Percentiles rank a stretch among this genome's conserved stretches.
phyloP scores from a whole-genome alignment of 1,140 invertebrate genomes.

The Nilaparvata lugens region DNA sequence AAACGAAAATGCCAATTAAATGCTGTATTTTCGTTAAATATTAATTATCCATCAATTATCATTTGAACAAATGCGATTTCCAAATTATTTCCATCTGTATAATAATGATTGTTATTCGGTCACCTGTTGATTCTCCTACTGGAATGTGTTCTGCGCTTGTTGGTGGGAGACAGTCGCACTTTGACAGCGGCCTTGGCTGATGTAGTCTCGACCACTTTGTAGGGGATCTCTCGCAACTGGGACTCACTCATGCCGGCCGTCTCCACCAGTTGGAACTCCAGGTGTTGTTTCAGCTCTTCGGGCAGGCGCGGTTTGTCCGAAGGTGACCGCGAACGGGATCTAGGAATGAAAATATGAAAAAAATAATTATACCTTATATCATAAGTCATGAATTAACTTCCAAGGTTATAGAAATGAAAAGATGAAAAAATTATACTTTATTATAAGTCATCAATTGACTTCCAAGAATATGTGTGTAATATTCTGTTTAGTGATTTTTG shows the following conservation, averaged over 20 bases:
- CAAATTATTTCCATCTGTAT: no score
- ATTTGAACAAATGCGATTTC: no score
- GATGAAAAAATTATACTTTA: no score
- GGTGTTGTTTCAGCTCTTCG: constrained; percentile 48
- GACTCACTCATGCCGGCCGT: constrained; percentile 80
- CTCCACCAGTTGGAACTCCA: constrained; percentile 84
- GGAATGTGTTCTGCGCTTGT: constrained; percentile 21
- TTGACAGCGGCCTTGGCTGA: constrained; percentile 36
- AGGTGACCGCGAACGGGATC: constrained; percentile 59
- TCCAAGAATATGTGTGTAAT: no score
- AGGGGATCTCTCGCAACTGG: constrained; percentile 83
- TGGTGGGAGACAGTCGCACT: constrained; percentile 32
- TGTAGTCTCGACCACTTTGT: constrained; percentile 67
- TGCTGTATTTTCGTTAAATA: no score
- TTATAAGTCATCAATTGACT: no score
- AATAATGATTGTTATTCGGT: background rate
- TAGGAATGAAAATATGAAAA: constrained; percentile 27
- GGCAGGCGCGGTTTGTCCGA: constrained; percentile 55
- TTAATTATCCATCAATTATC: no score
- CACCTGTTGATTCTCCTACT: constrained; percentile 20
- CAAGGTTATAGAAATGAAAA: no score
- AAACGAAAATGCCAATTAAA: no score
- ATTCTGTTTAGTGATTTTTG: no score
- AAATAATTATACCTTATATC: no score
- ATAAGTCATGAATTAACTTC: no score